Conservation (phyloP, 2,113 vertebrate species). For the Pterocles gutturalis region DNA sequence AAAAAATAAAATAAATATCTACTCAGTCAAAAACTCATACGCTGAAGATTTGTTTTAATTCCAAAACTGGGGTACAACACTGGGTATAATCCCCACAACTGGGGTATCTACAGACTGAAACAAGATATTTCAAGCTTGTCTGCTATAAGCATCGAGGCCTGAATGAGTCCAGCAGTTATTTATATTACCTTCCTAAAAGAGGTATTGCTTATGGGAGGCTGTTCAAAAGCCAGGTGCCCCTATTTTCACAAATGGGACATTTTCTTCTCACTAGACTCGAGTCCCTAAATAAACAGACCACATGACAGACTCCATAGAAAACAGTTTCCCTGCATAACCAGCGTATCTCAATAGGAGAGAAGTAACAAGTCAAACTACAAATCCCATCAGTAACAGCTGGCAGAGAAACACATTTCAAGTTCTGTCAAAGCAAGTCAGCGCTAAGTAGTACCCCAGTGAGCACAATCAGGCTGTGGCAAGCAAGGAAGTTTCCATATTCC, state of each 20-base stretch:
- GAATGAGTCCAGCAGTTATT: not conserved
- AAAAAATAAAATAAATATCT: not conserved
- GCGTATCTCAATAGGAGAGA: not conserved
- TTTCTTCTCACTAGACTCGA: not conserved
- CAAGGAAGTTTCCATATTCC: not conserved
- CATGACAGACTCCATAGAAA: not conserved
- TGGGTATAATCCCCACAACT: no score
- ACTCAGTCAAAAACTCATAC: not conserved
- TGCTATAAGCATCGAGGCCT: not conserved
- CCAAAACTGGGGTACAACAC: not conserved
- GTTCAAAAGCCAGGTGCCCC: not conserved
- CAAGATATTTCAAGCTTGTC: not conserved
- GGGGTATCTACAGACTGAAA: not conserved
- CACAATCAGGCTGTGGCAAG: not conserved
- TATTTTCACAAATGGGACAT: not conserved
- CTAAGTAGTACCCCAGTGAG: not conserved
- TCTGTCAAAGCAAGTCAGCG: not conserved
- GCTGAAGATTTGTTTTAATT: not conserved
- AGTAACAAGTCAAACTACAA: not conserved
- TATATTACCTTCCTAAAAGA: not conserved
- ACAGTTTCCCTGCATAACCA: not conserved
- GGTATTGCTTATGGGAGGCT: not conserved
- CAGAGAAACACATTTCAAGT: not conserved
- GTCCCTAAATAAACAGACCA: not conserved
- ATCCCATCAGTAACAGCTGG: not conserved